Evolutionary conservation across 2,113 vertebrate genomes (phyloP).

Genomic region (Scytalopus superciliaris): DNA sequence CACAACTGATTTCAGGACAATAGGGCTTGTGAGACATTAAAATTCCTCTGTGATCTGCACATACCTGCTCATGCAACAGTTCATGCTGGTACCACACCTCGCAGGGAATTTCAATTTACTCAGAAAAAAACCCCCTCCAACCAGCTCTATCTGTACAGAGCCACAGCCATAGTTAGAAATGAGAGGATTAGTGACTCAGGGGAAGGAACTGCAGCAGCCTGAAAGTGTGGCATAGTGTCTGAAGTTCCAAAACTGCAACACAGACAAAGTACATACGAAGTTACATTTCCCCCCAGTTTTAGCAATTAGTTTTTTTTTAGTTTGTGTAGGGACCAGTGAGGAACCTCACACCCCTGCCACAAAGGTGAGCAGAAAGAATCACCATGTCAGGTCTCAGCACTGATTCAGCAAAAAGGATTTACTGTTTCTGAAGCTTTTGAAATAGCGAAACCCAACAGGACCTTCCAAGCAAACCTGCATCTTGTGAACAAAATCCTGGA

Average conservation of each 20-base stretch:
- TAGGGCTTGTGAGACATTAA: neutral
- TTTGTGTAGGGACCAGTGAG: neutral
- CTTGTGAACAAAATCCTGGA: neutral
- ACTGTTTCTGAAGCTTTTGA: neutral
- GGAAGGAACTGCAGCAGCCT: neutral
- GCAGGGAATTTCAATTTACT: neutral
- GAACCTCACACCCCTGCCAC: neutral
- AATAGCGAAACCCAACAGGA: neutral
- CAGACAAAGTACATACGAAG: rapidly evolving
- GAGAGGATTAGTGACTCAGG: neutral
- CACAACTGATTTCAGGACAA: neutral
- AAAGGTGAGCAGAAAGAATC: neutral
- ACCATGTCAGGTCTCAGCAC: neutral
- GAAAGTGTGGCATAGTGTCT: neutral
- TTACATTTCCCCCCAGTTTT: neutral
- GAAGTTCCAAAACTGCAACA: neutral
- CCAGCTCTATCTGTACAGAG: neutral
- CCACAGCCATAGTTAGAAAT: rapidly evolving
- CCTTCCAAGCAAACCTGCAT: neutral
- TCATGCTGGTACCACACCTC: neutral
- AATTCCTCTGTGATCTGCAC: neutral
- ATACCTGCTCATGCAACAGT: neutral
- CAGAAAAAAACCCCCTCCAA: neutral
- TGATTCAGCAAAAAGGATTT: neutral
- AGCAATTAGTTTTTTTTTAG: neutral